Conservation (phyloP, 2,888 invertebrate species). For the Aleiodes alternator region DNA sequence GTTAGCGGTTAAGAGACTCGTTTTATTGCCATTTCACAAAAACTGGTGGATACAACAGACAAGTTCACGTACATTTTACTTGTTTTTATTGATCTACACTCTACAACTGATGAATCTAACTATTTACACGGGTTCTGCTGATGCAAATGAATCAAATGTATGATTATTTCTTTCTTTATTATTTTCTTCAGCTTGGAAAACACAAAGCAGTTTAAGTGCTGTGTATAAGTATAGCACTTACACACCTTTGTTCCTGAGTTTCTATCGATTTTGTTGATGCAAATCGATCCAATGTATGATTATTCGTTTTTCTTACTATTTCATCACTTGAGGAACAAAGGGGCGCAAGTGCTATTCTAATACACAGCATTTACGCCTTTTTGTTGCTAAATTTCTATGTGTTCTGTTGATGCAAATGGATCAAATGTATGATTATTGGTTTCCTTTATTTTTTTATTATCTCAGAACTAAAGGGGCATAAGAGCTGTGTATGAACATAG, state of each 20-base stretch:
- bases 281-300: constrained; percentile 78
- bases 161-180: constrained; percentile 61
- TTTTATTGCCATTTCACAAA: constrained; percentile 89
- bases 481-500: too few relatives aligned
- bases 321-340: too few relatives aligned
- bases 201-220: too few relatives aligned
- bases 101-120: constrained; percentile 83
- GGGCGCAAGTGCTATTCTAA: too few relatives aligned
- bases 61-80: constrained; percentile 83
- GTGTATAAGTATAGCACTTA: too few relatives aligned
- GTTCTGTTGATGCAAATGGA: constrained; percentile 64
- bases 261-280: constrained; percentile 37
- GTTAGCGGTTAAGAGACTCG: constrained; percentile 87
- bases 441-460: background rate
- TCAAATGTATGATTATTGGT: constrained; percentile 76
- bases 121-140: constrained; percentile 75
- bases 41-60: constrained; percentile 96
- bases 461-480: too few relatives aligned
- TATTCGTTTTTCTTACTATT: constrained; percentile 9
- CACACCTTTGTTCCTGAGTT: too few relatives aligned
- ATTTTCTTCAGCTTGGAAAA: too few relatives aligned
- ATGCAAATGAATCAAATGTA: constrained; percentile 77
- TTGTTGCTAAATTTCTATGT: constrained; percentile 75
- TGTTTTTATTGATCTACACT: constrained; percentile 87
- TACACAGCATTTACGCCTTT: too few relatives aligned